Evolutionary conservation across 2,113 vertebrate species (phyloP).

Genomic region (Ammodytes marinus): DNA sequence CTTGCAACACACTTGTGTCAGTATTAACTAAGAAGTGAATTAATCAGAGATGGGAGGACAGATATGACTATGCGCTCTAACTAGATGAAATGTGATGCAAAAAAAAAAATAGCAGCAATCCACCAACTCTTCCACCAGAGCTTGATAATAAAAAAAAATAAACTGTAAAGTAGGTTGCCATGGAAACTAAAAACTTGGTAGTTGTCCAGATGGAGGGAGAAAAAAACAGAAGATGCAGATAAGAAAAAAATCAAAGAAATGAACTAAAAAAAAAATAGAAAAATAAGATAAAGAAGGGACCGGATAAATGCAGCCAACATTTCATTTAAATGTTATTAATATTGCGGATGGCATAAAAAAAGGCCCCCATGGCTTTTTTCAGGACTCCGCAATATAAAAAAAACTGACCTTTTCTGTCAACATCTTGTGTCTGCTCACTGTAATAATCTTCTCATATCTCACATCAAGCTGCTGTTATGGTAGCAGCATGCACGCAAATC

Average conservation of each 20-base stretch:
- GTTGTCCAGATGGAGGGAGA: constrained; percentile 32
- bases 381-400: background rate
- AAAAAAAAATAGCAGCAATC: constrained; percentile 16
- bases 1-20: background rate
- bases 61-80: constrained; percentile 10
- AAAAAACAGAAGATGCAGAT: constrained; percentile 41
- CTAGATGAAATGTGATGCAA: constrained; percentile 47
- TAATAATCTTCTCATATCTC: constrained; percentile 14
- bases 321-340: background rate
- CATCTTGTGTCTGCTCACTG: constrained; percentile 13
- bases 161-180: constrained; percentile 54
- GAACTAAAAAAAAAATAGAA: background rate
- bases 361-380: background rate
- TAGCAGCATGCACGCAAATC: background rate
- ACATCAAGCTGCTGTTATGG: constrained; percentile 16
- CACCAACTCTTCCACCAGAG: constrained; percentile 26
- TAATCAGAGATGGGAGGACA: constrained; percentile 24
- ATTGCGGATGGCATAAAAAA: background rate
- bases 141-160: constrained; percentile 22
- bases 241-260: constrained; percentile 19
- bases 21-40: constrained; percentile 3
- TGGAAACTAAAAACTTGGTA: constrained; percentile 70
- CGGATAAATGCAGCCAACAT: background rate
- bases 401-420: constrained; percentile 24
- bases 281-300: background rate